Conservation (phyloP, 2,888 invertebrate genomes). For the Mimachlamys varia region DNA sequence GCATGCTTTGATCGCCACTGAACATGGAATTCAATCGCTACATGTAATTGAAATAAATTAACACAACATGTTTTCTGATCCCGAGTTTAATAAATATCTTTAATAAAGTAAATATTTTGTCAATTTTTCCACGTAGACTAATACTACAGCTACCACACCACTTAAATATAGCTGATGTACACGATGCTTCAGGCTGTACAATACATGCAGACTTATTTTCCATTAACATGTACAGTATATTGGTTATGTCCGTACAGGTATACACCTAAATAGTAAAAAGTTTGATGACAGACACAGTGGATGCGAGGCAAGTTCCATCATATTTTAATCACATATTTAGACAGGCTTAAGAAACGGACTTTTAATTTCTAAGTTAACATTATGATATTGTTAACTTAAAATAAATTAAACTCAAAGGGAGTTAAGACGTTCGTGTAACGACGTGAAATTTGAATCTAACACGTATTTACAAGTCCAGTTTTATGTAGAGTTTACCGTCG, state of each 20-base stretch:
- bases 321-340: background rate
- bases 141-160: too few species aligned
- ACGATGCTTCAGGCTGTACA: too few species aligned
- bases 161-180: too few species aligned
- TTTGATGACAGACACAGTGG: too few species aligned
- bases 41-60: too few species aligned
- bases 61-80: background rate
- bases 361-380: background rate
- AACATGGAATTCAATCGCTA: too few species aligned
- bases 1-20: background rate
- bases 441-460: background rate
- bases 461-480: background rate
- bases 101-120: background rate
- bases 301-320: background rate
- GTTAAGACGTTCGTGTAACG: background rate
- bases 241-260: too few species aligned
- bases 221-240: too few species aligned
- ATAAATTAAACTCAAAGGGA: background rate
- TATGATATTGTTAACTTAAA: background rate
- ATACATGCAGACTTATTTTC: too few species aligned
- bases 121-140: background rate
- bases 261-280: too few species aligned
- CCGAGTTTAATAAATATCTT: background rate
- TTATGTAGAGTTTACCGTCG: background rate
- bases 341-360: too few species aligned